Conservation (phyloP, 2,888 invertebrate genomes). For the Noctua janthina region DNA sequence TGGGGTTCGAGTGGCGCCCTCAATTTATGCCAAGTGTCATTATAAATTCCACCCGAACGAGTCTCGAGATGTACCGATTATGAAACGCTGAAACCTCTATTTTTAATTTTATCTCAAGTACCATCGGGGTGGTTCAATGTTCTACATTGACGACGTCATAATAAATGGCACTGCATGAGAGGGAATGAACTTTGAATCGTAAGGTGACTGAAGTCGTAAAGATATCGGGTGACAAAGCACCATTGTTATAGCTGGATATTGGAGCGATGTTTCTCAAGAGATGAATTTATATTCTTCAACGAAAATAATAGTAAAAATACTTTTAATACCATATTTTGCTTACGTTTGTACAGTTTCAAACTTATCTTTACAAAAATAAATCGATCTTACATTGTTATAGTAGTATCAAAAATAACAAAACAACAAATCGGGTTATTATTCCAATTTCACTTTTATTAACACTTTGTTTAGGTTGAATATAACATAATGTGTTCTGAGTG, state of each 20-base stretch:
- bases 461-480: conserved; percentile 20
- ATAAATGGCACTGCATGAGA: conserved; percentile 41
- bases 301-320: conserved; percentile 1
- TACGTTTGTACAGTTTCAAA: background rate
- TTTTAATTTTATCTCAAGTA: conserved; percentile 71
- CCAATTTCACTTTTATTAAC: conserved; percentile 25
- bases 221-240: conserved; percentile 53
- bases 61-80: conserved; percentile 76
- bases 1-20: conserved; percentile 65
- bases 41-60: conserved; percentile 76
- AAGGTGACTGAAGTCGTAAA: conserved; percentile 63
- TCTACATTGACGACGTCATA: conserved; percentile 59
- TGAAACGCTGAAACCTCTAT: conserved; percentile 76
- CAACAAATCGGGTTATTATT: background rate
- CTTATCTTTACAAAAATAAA: conserved; percentile 17
- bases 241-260: conserved; percentile 39
- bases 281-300: conserved; percentile 20
- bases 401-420: background rate
- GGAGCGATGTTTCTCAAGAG: conserved; percentile 11
- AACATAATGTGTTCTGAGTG: conserved; percentile 21
- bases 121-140: conserved; percentile 61
- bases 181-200: conserved; percentile 59
- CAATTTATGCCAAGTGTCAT: conserved; percentile 83
- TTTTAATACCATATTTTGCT: background rate
- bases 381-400: background rate